These are phyloP conservation scores for Eledona agricola DNA, from an alignment of 2,888 invertebrate genomes.

Conservation along the genomic window DNA sequence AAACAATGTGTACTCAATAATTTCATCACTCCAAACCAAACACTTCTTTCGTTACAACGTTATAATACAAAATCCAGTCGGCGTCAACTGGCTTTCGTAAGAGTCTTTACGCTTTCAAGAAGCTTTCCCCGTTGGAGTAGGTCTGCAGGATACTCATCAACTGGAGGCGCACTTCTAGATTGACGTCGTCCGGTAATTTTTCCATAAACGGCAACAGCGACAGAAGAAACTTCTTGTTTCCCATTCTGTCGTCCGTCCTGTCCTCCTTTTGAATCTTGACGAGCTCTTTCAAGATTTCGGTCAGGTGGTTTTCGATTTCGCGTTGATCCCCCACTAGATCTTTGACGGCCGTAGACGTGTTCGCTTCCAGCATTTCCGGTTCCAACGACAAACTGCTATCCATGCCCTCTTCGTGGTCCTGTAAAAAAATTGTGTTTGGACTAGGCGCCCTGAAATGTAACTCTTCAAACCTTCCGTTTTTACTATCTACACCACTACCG, in stretches of 20 bases:
- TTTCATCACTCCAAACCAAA: neutral
- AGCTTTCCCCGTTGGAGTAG: constrained; percentile 37
- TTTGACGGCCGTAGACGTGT: constrained; percentile 5
- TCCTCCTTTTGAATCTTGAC: constrained; percentile 48
- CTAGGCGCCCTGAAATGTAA: constrained; percentile 17
- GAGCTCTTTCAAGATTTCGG: constrained; percentile 36
- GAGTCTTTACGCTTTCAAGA: constrained; percentile 30
- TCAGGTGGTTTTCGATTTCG: constrained; percentile 1
- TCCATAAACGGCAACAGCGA: constrained; percentile 53
- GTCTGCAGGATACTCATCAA: constrained; percentile 51
- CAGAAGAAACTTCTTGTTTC: constrained; percentile 52
- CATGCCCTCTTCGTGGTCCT: constrained; percentile 14
- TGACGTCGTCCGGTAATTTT: constrained; percentile 52
- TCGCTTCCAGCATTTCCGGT: constrained; percentile 17
- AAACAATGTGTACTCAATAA: neutral
- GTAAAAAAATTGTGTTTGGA: constrained; percentile 21
- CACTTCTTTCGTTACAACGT: neutral
- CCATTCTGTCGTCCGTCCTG: constrained; percentile 49
- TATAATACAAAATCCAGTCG: neutral
- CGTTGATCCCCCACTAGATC: neutral
- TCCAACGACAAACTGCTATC: constrained; percentile 23
- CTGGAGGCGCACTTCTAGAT: constrained; percentile 52
- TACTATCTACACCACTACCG: constrained; percentile 31
- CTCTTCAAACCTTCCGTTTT: constrained; percentile 3
- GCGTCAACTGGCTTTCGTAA: too few relatives aligned